These are phyloP conservation scores for Phaenicophaeus curvirostris DNA, from an alignment of 2,797 vertebrate species.

Conservation along the genomic window DNA sequence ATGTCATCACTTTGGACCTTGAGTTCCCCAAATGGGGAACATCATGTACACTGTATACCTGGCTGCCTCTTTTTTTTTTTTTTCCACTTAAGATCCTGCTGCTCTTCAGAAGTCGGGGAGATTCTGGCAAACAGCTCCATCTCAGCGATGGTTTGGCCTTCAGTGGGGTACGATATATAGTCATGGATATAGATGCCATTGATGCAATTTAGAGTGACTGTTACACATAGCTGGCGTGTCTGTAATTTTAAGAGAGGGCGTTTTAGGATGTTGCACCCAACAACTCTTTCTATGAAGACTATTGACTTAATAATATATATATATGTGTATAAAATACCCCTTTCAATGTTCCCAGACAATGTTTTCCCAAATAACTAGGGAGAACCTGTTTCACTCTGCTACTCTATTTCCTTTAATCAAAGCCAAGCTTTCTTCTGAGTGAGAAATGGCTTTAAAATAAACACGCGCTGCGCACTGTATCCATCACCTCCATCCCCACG, in stretches of 20 bases:
- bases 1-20: neutral
- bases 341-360: neutral
- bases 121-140: neutral
- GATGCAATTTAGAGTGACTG: neutral
- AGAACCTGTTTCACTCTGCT: neutral
- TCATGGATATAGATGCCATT: neutral
- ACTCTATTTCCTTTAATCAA: constrained; percentile 11
- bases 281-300: neutral
- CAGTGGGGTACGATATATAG: neutral
- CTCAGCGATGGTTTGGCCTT: neutral
- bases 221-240: neutral
- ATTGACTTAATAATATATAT: neutral
- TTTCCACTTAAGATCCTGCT: neutral
- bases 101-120: neutral
- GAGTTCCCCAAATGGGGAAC: neutral
- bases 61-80: neutral
- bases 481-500: neutral
- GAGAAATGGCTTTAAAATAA: constrained; percentile 52
- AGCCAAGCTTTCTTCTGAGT: constrained; percentile 12
- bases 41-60: neutral
- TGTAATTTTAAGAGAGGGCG: neutral
- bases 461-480: neutral
- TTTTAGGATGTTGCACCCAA: neutral
- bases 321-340: neutral
- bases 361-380: neutral